Conservation (phyloP, 2,113 vertebrate genomes). For the Brachyhypopomus gauderio region DNA sequence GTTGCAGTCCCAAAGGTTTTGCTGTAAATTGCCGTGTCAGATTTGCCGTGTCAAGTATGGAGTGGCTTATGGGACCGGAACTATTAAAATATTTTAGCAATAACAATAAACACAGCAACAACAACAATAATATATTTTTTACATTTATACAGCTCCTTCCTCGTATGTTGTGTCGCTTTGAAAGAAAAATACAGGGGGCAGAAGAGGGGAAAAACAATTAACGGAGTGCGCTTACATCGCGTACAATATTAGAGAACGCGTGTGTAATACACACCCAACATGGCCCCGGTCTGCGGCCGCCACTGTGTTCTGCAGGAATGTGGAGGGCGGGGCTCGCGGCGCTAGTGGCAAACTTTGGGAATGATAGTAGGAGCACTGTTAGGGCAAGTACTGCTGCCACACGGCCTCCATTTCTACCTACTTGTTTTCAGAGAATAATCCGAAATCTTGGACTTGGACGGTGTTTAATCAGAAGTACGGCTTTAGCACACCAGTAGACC, state of each 20-base stretch:
- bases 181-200: no score
- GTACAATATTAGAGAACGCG: no score
- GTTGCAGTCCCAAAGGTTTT: not conserved
- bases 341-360: conserved; percentile 81
- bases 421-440: conserved; percentile 51
- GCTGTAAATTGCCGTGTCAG: no score
- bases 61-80: not conserved
- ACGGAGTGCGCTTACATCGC: no score
- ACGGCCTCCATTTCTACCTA: conserved; percentile 64
- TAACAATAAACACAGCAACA: not conserved
- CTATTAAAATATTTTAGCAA: no score
- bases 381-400: conserved; percentile 61
- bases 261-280: conserved; percentile 61
- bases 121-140: no score
- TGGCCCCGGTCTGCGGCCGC: conserved; percentile 63
- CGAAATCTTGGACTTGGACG: conserved; percentile 53
- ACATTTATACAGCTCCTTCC: no score
- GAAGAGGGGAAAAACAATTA: no score
- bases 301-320: conserved; percentile 61
- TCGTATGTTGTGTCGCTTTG: no score
- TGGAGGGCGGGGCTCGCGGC: conserved; percentile 74
- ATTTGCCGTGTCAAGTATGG: not conserved
- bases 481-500: conserved; percentile 67
- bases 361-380: conserved; percentile 72
- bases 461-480: conserved; percentile 51